Evolutionary conservation across 2,113 vertebrate genomes (phyloP), one percentile per base, ranked within the genome.

Genomic region (Podarcis raffonei): DNA sequence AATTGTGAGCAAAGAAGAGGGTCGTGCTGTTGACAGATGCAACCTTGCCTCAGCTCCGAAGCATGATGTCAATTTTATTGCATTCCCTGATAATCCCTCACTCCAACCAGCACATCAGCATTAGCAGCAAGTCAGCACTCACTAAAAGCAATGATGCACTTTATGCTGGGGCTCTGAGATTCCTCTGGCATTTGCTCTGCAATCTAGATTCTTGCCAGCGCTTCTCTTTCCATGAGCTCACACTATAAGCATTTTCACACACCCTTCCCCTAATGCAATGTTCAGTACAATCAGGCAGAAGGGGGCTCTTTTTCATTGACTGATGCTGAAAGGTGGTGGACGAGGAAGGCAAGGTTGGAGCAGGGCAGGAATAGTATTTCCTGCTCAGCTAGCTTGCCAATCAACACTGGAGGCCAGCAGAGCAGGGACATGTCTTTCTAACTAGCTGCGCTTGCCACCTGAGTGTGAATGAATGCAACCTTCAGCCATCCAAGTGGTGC

Each of bases 151-250:
- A 13, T 2, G 16, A 62, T 71, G 68, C 68, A 57, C 57, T 72
- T 23, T 30, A 59, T 23, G 81, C 62, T 86, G 84, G 71, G 89
- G 53, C 83, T 30, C 66, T 39, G 39, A 80, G 53, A 57, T 81
- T 85, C 89, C 71, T 88, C 86, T 88, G 90, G 82, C 82, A 68
- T 48, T 32, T 39, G 16, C 27, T 76, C n/a, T 81, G 37, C 59
- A 57, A 66, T 25, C 69, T 4, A 81, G 39, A 68, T 80, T 18
- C 76, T 75, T 81, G 86, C 77, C 32, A 66, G 32, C 25, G 20
- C 77, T 69, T 76, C 78, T 66, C 57, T 81, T 85, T 69, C 89
- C 82, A 42, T 90, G 77, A 88, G 71, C 86, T 90, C 90, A 88
- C 39, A 48, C 59, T n/a, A 39, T 27, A 85, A 90, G n/a, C 82